Evolutionary conservation across 1,140 invertebrate genomes (phyloP).

Genomic region (Plectrocnemia conspersa): DNA sequence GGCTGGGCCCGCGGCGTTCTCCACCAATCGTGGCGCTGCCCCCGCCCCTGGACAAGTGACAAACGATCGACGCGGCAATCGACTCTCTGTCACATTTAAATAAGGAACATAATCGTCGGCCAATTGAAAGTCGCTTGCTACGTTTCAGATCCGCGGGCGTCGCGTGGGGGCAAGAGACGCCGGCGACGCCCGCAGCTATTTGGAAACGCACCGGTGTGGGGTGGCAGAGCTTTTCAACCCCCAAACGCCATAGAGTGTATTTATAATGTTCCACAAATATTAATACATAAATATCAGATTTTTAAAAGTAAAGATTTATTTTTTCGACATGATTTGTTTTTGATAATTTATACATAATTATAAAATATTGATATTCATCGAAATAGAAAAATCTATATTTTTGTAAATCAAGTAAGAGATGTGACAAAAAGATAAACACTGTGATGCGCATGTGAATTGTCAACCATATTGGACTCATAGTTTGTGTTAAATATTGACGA

Average conservation of each 20-base stretch:
- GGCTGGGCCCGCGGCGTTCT: conserved; percentile 20
- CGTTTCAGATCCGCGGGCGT: not conserved
- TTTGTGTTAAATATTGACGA: no score
- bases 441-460: no score
- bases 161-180: conserved; percentile 10
- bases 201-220: not conserved
- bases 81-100: not conserved
- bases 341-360: no score
- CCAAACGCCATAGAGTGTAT: not conserved
- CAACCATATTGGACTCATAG: no score
- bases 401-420: no score
- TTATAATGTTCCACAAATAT: no score
- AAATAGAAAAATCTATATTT: no score
- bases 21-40: conserved; percentile 23
- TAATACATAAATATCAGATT: no score
- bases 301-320: no score
- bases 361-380: no score
- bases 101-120: not conserved
- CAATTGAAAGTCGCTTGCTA: not conserved
- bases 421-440: no score
- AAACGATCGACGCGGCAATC: not conserved
- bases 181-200: conserved; percentile 23
- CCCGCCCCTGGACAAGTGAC: conserved; percentile 2
- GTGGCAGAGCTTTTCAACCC: conserved; percentile 11
- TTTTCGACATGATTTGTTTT: no score